Percentiles rank a stretch among this genome's conserved stretches.
Conservation (phyloP, 2,888 invertebrate species). For the Acanthococcus lagerstroemiae region DNA sequence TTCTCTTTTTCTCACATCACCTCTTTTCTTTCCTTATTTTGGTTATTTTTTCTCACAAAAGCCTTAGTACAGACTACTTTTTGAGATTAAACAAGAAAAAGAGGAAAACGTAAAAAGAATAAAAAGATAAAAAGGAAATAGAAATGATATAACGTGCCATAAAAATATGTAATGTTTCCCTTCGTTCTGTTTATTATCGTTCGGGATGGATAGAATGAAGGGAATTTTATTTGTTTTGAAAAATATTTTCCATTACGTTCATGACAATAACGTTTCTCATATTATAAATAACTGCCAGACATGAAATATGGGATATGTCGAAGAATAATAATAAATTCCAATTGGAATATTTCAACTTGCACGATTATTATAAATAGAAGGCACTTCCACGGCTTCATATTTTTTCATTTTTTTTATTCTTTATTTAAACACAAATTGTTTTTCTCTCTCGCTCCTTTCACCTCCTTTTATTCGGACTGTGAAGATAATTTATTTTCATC, state of each 20-base stretch:
- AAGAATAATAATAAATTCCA: conserved; percentile 31
- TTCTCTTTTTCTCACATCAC: not conserved
- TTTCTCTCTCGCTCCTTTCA: not conserved
- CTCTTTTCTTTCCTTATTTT: not conserved
- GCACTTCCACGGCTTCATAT: conserved; percentile 6
- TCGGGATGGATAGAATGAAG: conserved; percentile 18
- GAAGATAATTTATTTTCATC: not conserved
- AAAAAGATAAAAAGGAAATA: conserved; percentile 32
- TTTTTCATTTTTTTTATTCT: not conserved
- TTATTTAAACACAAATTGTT: not conserved
- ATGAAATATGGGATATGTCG: conserved; percentile 31
- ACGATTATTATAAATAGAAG: conserved; percentile 28
- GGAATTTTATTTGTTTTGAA: conserved; percentile 31
- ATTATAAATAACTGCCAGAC: conserved; percentile 31
- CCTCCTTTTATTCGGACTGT: not conserved
- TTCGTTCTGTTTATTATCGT: conserved; percentile 25
- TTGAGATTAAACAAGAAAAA: conserved; percentile 15
- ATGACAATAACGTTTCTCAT: conserved; percentile 31
- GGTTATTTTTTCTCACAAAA: not conserved
- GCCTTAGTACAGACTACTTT: conserved; percentile 9
- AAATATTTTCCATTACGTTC: conserved; percentile 32
- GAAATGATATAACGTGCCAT: conserved; percentile 32
- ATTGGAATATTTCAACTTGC: conserved; percentile 31
- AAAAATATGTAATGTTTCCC: conserved; percentile 31
- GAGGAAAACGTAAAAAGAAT: conserved; percentile 18